phyloP scores from a whole-genome alignment of 2,888 invertebrate genomes.

The Laothoe populi region DNA sequence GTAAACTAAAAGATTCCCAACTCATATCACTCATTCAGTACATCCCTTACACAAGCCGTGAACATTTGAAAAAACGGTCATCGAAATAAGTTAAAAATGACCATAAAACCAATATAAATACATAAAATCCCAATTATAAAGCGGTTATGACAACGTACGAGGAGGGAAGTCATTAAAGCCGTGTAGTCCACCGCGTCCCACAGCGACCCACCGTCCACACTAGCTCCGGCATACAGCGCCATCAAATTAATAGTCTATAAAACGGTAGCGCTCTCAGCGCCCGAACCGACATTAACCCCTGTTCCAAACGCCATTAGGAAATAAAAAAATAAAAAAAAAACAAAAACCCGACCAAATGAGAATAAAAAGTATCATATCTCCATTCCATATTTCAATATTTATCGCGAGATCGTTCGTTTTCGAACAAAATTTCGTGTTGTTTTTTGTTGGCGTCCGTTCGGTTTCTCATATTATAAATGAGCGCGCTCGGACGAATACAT shows the following conservation, averaged over 20 bases:
- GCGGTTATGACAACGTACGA: constrained; percentile 42
- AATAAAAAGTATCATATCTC: constrained; percentile 70
- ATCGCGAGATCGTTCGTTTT: constrained; percentile 80
- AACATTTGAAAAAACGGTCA: not conserved
- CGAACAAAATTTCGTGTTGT: constrained; percentile 70
- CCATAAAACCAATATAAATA: constrained; percentile 26
- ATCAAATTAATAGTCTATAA: constrained; percentile 73
- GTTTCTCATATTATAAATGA: constrained; percentile 78
- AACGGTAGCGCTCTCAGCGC: constrained; percentile 69
- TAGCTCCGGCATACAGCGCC: constrained; percentile 32
- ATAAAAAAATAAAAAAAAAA: constrained; percentile 48
- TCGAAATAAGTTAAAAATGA: constrained; percentile 15
- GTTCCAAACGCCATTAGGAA: constrained; percentile 67
- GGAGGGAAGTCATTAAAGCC: constrained; percentile 42
- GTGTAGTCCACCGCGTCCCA: constrained; percentile 43
- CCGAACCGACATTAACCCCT: constrained; percentile 65
- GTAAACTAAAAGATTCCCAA: not conserved
- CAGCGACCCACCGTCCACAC: constrained; percentile 33
- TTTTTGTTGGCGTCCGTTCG: constrained; percentile 51
- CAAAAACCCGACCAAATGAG: constrained; percentile 42
- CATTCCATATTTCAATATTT: constrained; percentile 83
- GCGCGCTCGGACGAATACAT: constrained; percentile 56
- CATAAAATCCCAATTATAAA: constrained; percentile 42
- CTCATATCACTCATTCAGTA: not conserved
- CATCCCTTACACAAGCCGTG: not conserved